Evolutionary conservation across 2,888 invertebrate species (phyloP), one percentile per base, ranked within the genome.

Genomic region (Rhamphomyia laevipes): DNA sequence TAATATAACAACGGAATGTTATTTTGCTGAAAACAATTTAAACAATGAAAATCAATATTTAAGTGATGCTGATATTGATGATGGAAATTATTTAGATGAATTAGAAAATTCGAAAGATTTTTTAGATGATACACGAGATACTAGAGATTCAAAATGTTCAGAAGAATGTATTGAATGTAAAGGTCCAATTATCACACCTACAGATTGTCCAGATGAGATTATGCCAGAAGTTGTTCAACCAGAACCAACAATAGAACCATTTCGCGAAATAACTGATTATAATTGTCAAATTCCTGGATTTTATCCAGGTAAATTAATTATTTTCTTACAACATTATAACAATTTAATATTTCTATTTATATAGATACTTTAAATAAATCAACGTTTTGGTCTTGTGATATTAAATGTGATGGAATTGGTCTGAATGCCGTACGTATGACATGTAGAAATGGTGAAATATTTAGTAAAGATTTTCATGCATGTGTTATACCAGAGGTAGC

Each of bases 321-420:
- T 21, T 21, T 21, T 21, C n/a, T n/a, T n/a, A n/a, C n/a, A n/a
- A n/a, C n/a, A n/a, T n/a, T n/a, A n/a, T n/a, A n/a, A n/a, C n/a
- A n/a, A n/a, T n/a, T n/a, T n/a, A n/a, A n/a, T n/a, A n/a, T n/a
- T n/a, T 21, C 21, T 43, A 37, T 43, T 23, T 52, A 53, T 2
- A n/a, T 49, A 57, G 57, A 57, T 48, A 17, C 13, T 1, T 3
- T 13, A 2, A 58, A 57, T 40, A 40, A 45, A 9, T 31, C 55
- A 7, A 43, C 53, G 18, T 59, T 56, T 50, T 59, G 57, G 58
- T 54, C 49, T 35, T 59, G 59, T 33, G 59, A 59, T 48, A 52
- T 55, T 1, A 49, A 52, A 3, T 1, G n/a, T 1, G 52, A 52
- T 10, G 59, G 58, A 9, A 15, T 15, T n/a, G 57, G 56, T 3